Percentiles rank a stretch among this genome's conserved stretches.
phyloP scores from a whole-genome alignment of 2,797 vertebrate species.

The Gymnopithys bicolor region DNA sequence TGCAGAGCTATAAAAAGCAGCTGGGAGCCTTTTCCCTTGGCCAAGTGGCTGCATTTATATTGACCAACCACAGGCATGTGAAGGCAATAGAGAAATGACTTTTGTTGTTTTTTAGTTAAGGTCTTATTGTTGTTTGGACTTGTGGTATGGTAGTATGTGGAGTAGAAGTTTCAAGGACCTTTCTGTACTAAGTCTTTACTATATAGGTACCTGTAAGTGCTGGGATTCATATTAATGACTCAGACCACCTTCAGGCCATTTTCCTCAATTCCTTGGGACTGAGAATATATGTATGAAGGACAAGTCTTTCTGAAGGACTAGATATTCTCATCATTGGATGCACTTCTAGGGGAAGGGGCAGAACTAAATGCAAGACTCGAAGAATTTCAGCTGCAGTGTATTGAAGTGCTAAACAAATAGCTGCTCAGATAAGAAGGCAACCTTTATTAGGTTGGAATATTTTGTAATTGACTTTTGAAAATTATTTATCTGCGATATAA shows the following conservation, averaged over 20 bases:
- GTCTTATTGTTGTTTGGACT: background rate
- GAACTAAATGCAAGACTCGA: background rate
- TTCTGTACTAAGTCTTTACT: background rate
- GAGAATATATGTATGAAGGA: background rate
- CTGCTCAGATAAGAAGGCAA: background rate
- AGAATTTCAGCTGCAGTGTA: background rate
- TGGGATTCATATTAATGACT: background rate
- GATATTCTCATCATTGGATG: background rate
- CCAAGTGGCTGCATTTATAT: background rate
- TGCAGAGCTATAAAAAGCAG: conserved; percentile 16
- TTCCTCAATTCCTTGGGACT: background rate
- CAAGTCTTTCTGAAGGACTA: background rate
- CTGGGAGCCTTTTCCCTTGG: background rate
- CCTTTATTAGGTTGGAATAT: background rate
- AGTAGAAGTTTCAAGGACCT: background rate
- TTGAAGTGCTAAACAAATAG: background rate
- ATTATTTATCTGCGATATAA: background rate
- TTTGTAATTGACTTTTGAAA: background rate
- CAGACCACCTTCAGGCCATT: background rate
- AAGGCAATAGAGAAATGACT: background rate
- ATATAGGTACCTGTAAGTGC: background rate
- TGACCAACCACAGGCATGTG: background rate
- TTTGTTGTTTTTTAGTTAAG: background rate
- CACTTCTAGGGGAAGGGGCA: background rate
- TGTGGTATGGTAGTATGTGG: background rate